Percentiles rank a stretch among this genome's conserved stretches.
Conservation (phyloP, 2,797 vertebrate species). For the Chrosomus eos region DNA sequence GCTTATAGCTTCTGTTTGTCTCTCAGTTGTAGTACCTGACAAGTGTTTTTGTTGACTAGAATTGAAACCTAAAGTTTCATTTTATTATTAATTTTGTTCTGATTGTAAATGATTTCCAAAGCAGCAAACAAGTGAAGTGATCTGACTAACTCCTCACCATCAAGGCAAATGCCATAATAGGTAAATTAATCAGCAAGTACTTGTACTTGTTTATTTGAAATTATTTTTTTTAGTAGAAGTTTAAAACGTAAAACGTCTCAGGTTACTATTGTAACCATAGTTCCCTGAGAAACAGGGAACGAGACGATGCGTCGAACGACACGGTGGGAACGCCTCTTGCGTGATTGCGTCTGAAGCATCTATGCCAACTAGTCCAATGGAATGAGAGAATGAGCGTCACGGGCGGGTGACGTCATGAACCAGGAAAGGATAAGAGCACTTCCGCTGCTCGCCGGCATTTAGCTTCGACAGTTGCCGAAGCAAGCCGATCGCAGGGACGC, state of each 20-base stretch:
- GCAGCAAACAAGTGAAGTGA: neutral
- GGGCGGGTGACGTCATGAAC: too few relatives aligned
- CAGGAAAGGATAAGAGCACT: too few relatives aligned
- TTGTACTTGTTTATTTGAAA: neutral
- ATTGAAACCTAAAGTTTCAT: neutral
- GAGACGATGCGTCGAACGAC: too few relatives aligned
- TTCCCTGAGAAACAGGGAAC: too few relatives aligned
- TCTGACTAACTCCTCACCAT: slow-evolving; percentile 21
- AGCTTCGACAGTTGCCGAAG: too few relatives aligned
- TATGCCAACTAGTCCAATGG: too few relatives aligned
- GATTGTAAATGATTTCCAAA: slow-evolving; percentile 22
- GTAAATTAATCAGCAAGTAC: slow-evolving; percentile 35
- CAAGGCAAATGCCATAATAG: slow-evolving; percentile 18
- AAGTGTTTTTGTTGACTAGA: neutral
- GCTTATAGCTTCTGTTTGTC: neutral
- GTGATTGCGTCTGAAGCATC: too few relatives aligned
- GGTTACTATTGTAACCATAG: too few relatives aligned
- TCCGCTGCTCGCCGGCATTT: too few relatives aligned
- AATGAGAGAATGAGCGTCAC: too few relatives aligned
- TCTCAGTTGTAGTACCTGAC: neutral
- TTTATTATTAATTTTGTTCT: slow-evolving; percentile 36
- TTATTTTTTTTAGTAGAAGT: neutral
- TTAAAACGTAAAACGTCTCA: slow-evolving; percentile 1
- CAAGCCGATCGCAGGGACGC: too few relatives aligned
- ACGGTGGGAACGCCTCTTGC: too few relatives aligned